These are phyloP conservation scores for Ctenopoma kingsleyae DNA, from an alignment of 2,797 vertebrate species.

Conservation along the genomic window DNA sequence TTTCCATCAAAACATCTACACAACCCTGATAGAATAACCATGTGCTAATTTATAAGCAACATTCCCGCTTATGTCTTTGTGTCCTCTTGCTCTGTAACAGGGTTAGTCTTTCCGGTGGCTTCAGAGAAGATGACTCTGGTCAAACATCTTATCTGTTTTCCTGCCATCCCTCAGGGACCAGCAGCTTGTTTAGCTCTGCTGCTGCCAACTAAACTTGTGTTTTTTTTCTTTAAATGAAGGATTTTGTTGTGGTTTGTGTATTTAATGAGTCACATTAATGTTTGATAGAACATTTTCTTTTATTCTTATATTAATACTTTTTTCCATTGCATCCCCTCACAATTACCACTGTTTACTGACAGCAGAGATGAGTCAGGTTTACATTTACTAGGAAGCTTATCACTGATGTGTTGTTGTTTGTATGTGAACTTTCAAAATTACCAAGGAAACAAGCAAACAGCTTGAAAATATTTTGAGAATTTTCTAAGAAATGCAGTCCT, in stretches of 20 bases:
- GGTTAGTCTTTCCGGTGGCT: conserved; percentile 11
- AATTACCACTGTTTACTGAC: neutral
- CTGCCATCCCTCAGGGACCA: conserved; percentile 57
- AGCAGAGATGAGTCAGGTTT: neutral
- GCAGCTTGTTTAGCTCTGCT: conserved; percentile 2
- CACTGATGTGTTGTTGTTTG: neutral
- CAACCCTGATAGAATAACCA: neutral
- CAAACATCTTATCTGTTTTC: conserved; percentile 64
- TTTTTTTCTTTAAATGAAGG: neutral
- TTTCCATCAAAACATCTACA: neutral
- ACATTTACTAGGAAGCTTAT: neutral
- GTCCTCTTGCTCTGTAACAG: conserved; percentile 23
- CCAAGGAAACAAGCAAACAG: neutral
- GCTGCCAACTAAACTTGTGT: neutral
- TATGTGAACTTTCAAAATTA: neutral
- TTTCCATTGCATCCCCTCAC: neutral
- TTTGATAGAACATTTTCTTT: neutral
- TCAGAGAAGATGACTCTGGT: conserved; percentile 16
- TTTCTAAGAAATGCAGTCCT: neutral
- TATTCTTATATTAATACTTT: neutral
- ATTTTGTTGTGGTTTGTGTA: neutral
- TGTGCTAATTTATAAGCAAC: neutral
- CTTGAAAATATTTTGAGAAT: neutral
- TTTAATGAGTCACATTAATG: neutral
- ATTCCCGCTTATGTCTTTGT: conserved; percentile 13